Evolutionary conservation across 2,797 vertebrate genomes (phyloP), one percentile per base, ranked within the genome.

Genomic region (Sebastes miniatus): DNA sequence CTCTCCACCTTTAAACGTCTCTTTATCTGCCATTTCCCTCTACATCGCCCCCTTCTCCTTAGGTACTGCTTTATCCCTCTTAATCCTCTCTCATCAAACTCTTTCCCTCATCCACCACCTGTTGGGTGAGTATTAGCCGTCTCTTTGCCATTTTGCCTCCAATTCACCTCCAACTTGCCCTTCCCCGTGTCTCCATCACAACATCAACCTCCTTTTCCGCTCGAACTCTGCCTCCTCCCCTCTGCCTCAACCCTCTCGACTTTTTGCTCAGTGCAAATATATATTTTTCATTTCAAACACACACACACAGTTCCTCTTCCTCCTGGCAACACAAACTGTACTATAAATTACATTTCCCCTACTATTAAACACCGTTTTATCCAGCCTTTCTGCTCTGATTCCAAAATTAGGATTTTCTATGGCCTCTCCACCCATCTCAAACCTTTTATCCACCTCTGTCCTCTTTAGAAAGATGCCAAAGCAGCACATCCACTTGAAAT

Each of bases 11-110:
- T 71, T 54, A 57, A 58, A 67, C 27, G 29, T 18, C 32, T 64
- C 24, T 69, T 52, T 69, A 71, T 79, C 77, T 47, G 29, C 66
- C 59, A 20, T 79, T 83, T 80, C 25, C 75, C 61, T 72, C 62
- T 22, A 8, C 24, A 69, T 27, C 72, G 50, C 56, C 50, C 66
- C 69, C 20, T 8, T 77, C 74, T 83, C 80, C 77, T 81, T 57
- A 74, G 88, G 76, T 83, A n/a, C 13, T 8, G 36, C 84, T 76
- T 86, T 31, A 88, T 84, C 81, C 88, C 54, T 67, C 76, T 67
- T 91, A 89, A 92, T 91, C 83, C 84, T 47, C 83, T 70, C 66
- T 87, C 80, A 80, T 86, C 74, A 10, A 61, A 79, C 73, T 68
- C 73, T 39, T 73, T 58, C 24, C 56, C 62, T 71, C 73, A 59